Evolutionary conservation across 2,888 invertebrate species (phyloP).

Genomic region (Apotomis turbidana): DNA sequence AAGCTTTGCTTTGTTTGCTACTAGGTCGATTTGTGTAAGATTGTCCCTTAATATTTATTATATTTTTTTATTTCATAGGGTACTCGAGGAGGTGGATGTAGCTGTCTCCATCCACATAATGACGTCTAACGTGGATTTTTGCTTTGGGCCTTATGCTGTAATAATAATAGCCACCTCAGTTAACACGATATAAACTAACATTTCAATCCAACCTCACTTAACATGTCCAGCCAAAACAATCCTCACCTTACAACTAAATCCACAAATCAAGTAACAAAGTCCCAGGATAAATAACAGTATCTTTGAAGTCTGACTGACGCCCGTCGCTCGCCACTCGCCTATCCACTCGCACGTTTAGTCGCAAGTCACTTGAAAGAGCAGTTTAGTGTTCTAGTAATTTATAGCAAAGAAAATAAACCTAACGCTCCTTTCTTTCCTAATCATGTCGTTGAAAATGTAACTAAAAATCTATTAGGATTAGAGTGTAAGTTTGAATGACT

Average conservation of each 20-base stretch:
- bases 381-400: slow-evolving; percentile 38
- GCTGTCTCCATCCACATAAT: too few relatives aligned
- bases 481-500: background rate
- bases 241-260: slow-evolving; percentile 15
- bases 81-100: too few relatives aligned
- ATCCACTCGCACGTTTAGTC: slow-evolving; percentile 38
- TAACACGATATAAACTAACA: slow-evolving; percentile 5
- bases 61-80: too few relatives aligned
- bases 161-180: background rate
- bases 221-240: slow-evolving; percentile 31
- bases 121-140: too few relatives aligned
- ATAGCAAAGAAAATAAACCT: slow-evolving; percentile 21
- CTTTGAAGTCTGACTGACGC: slow-evolving; percentile 41
- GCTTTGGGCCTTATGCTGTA: background rate
- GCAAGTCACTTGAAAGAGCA: slow-evolving; percentile 41
- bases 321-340: slow-evolving; percentile 34
- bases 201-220: slow-evolving; percentile 25
- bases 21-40: too few relatives aligned
- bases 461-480: background rate
- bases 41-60: too few relatives aligned
- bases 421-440: background rate
- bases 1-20: too few relatives aligned
- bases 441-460: background rate
- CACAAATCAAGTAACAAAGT: slow-evolving; percentile 58
- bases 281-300: slow-evolving; percentile 63